Evolutionary conservation across 1,140 invertebrate genomes (phyloP).

Genomic region (Halictus rubicundus): DNA sequence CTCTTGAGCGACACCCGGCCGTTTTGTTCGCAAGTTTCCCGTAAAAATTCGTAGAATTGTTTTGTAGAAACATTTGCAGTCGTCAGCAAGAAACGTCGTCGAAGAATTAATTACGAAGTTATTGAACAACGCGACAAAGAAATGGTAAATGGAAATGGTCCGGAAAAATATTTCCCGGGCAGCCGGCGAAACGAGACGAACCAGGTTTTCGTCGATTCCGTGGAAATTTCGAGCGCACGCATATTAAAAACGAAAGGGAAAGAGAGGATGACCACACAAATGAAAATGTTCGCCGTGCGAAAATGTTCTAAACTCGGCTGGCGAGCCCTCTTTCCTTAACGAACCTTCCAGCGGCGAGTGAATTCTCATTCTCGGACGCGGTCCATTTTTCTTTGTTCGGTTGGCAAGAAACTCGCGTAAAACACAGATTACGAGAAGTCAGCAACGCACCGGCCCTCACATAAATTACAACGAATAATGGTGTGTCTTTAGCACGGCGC

Average conservation of each 20-base stretch:
- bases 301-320: background rate
- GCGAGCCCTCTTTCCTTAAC: constrained; percentile 4
- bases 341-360: background rate
- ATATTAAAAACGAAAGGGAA: background rate
- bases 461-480: constrained; percentile 7
- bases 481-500: background rate
- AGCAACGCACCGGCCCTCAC: background rate
- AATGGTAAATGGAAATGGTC: no score
- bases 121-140: no score
- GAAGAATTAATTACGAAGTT: no score
- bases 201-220: no score
- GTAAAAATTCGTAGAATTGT: no score
- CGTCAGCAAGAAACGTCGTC: no score
- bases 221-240: background rate
- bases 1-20: no score
- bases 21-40: no score
- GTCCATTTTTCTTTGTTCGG: constrained; percentile 11
- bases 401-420: constrained; percentile 6
- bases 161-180: background rate
- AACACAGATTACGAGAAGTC: constrained; percentile 9
- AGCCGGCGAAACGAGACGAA: background rate
- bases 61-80: no score
- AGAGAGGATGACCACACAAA: background rate
- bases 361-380: constrained; percentile 5
- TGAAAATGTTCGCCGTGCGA: background rate